These are phyloP conservation scores for Philopotamus ludificatus DNA, from an alignment of 1,140 invertebrate genomes.

Conservation along the genomic window DNA sequence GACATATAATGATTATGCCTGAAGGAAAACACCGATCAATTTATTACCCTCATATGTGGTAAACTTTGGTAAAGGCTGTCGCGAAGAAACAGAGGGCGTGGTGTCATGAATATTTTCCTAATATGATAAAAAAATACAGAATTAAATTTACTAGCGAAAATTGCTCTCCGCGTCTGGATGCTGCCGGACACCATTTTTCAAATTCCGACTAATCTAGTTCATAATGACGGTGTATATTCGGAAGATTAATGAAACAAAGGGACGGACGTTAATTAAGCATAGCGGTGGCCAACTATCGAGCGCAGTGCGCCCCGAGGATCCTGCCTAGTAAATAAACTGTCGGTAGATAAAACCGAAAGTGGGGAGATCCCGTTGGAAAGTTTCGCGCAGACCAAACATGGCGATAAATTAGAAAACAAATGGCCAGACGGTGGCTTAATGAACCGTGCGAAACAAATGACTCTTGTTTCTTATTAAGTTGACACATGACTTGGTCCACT, in stretches of 20 bases:
- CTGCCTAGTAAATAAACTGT: constrained; percentile 1
- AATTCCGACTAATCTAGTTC: no score
- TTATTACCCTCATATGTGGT: background rate
- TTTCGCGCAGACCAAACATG: constrained; percentile 33
- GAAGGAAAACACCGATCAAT: background rate
- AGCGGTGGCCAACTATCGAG: no score
- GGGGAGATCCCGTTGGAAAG: constrained; percentile 5
- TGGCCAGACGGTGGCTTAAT: constrained; percentile 35
- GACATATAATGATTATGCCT: background rate
- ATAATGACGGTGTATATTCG: background rate
- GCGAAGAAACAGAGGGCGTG: background rate
- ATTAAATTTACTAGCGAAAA: background rate
- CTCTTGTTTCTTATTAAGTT: constrained; percentile 43
- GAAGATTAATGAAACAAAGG: no score
- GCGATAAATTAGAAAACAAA: constrained; percentile 41
- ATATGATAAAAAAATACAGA: background rate
- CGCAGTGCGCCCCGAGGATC: background rate
- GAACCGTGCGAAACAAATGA: constrained; percentile 40
- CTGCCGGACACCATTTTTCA: no score
- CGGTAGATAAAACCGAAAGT: constrained; percentile 17
- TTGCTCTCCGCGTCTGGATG: background rate
- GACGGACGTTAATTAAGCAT: no score
- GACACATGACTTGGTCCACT: constrained; percentile 38
- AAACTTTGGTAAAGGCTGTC: background rate
- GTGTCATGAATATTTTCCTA: background rate